Evolutionary conservation across 2,113 vertebrate species (phyloP), one percentile per base, ranked within the genome.

Genomic region (Hemibagrus wyckioides): DNA sequence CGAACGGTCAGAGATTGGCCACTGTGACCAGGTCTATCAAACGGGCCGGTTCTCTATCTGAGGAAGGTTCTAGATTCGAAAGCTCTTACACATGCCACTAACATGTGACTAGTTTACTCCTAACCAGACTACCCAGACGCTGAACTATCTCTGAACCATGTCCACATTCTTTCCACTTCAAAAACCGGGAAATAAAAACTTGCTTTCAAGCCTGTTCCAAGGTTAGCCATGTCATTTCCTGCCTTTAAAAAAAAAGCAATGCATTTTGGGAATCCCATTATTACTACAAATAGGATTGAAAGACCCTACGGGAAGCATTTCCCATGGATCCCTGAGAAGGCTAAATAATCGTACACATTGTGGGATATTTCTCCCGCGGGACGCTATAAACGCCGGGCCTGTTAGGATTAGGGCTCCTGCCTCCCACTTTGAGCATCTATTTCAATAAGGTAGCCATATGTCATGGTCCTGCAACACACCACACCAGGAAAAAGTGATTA

Each of bases 1-100:
- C 96, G 96, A 95, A 96, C 93, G 91, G 95, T 95, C 96, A 95
- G 94, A 95, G 95, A 96, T 95, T 82, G 94, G 94, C 92, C 36
- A 77, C 92, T 93, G 94, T 93, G 94, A 90, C 77, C 54, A 56
- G 81, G 57, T 85, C 67, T 83, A 57, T 73, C 79, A 87, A 83
- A 85, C 30, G 80, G 61, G 33, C 69, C 71, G 19, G 61, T 65
- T 33, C 28, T 41, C 65, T 23, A 41, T 48, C 67, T 61, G 56
- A 81, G 33, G 10, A 80, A 54, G 0, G 4, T 0, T 54, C 4
- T 4, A 54, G 76, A 80, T 79, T 25, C 11, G 15, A 50, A 57
- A 76, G n/a, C 44, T 28, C 10, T 41, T 25, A 28, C 41, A 30
- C 54, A 28, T 6, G 3, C 33, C 23, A 5, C 52, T 79, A 77